phyloP scores from a whole-genome alignment of 2,797 vertebrate species.

The Sebastiscus albofasciatus region DNA sequence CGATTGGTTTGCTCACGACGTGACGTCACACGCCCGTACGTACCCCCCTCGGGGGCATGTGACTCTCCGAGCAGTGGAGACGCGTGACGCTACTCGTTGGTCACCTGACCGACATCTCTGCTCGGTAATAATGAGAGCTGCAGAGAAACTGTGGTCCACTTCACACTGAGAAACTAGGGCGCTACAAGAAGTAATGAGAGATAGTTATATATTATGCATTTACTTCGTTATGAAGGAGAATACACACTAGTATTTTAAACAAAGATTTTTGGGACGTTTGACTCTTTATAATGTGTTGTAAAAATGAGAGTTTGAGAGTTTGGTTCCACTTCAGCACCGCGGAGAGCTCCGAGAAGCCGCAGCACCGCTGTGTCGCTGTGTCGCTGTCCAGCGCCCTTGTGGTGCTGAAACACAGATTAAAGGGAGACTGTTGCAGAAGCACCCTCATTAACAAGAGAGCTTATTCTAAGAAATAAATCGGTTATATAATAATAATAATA shows the following conservation, averaged over 20 bases:
- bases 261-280: not conserved
- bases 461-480: not conserved
- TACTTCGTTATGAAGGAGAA: not conserved
- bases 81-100: slow-evolving; percentile 29
- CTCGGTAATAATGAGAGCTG: slow-evolving; percentile 6
- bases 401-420: slow-evolving; percentile 60
- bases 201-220: not conserved
- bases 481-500: not conserved
- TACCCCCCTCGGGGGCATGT: slow-evolving; percentile 27
- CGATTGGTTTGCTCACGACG: slow-evolving; percentile 61
- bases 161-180: not conserved
- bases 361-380: not conserved
- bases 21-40: slow-evolving; percentile 53
- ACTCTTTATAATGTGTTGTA: not conserved
- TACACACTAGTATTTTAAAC: not conserved
- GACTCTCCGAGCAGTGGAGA: slow-evolving; percentile 29
- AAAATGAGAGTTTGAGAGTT: not conserved
- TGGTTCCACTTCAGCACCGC: slow-evolving; percentile 70
- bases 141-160: not conserved
- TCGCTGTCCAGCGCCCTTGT: slow-evolving; percentile 55
- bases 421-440: slow-evolving; percentile 12
- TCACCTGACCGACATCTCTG: slow-evolving; percentile 38
- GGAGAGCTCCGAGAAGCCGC: slow-evolving; percentile 63
- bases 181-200: not conserved
- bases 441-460: not conserved